These are phyloP conservation scores for Strigamia crassipes DNA, from an alignment of 2,888 invertebrate species.

Conservation along the genomic window DNA sequence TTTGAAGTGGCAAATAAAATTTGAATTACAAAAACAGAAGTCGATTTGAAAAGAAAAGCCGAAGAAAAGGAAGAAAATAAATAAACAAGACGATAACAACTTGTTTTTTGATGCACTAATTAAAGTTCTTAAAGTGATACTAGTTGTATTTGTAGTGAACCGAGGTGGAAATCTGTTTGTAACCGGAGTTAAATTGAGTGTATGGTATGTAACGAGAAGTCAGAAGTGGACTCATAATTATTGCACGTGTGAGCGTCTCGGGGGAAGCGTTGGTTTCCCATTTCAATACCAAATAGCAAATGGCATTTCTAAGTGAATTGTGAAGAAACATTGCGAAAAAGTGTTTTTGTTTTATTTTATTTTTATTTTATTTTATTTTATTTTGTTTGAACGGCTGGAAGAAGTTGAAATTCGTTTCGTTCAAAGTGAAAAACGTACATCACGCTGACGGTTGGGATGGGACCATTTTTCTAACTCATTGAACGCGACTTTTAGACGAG, in stretches of 20 bases:
- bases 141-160: not conserved
- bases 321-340: too few species aligned
- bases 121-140: too few species aligned
- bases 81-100: too few species aligned
- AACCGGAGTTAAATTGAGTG: not conserved
- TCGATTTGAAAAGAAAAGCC: too few species aligned
- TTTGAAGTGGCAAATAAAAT: too few species aligned
- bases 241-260: not conserved
- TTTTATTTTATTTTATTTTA: too few species aligned
- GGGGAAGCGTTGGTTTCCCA: not conserved
- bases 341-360: too few species aligned
- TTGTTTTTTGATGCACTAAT: too few species aligned
- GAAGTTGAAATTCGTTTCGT: not conserved
- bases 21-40: too few species aligned
- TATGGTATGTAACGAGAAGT: too few species aligned
- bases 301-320: too few species aligned
- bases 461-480: constrained; percentile 35
- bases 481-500: not conserved
- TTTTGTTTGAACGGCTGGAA: not conserved
- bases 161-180: constrained; percentile 9
- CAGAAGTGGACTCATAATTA: constrained; percentile 39
- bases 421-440: constrained; percentile 10
- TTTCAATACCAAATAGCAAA: not conserved
- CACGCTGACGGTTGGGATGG: not conserved
- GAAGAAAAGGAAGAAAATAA: too few species aligned